Conservation (phyloP, 2,888 invertebrate species). For the Drosophila mimica region DNA sequence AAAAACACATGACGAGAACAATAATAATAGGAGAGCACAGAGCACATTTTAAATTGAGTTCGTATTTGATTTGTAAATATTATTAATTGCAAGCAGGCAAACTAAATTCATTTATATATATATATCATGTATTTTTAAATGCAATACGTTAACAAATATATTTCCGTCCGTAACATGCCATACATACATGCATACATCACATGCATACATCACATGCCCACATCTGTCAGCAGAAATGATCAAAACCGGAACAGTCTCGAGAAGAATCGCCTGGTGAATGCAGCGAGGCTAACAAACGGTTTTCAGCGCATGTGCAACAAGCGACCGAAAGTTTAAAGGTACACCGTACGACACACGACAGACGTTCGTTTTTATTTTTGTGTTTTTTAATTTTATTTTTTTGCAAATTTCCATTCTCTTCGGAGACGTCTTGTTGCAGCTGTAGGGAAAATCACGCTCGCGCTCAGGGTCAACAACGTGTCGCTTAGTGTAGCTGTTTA, state of each 20-base stretch:
- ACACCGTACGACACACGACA: not conserved
- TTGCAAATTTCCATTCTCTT: conserved; percentile 48
- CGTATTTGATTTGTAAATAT: conserved; percentile 58
- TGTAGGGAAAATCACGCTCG: conserved; percentile 43
- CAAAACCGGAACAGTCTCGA: conserved; percentile 43
- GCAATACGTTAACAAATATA: conserved; percentile 1
- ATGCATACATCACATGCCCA: not conserved
- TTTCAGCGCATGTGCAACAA: conserved; percentile 32
- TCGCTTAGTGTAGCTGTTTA: conserved; percentile 30
- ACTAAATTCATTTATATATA: not conserved
- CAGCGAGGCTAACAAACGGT: conserved; percentile 31
- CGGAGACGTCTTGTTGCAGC: conserved; percentile 14
- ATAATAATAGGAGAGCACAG: conserved; percentile 14
- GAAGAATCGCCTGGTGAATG: conserved; percentile 14
- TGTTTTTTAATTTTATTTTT: not conserved
- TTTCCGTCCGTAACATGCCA: not conserved
- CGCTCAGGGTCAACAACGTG: conserved; percentile 63
- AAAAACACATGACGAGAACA: conserved; percentile 53
- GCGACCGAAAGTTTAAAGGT: conserved; percentile 1
- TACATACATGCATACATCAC: not conserved
- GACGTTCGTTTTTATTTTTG: not conserved
- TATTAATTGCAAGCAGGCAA: conserved; percentile 26
- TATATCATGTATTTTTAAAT: not conserved
- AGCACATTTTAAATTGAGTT: conserved; percentile 41
- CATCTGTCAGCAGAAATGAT: conserved; percentile 23